Evolutionary conservation across 2,888 invertebrate genomes (phyloP).

Genomic region (Polia nebulosa): DNA sequence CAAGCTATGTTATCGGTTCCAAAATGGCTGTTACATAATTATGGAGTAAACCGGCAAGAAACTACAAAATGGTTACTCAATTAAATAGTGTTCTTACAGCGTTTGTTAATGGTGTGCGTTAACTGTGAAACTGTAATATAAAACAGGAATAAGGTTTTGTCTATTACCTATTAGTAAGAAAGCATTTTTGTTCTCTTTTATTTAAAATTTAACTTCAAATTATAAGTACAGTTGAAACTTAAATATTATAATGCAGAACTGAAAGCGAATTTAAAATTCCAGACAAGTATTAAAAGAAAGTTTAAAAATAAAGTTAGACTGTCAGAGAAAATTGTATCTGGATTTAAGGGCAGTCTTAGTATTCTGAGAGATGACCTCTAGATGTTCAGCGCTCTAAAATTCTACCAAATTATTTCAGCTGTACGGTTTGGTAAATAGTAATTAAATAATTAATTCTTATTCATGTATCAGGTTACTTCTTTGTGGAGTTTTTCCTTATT

Average conservation of each 20-base stretch:
- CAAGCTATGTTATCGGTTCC: no score
- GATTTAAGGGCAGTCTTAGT: slow-evolving; percentile 35
- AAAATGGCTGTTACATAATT: no score
- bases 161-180: background rate
- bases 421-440: no score
- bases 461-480: no score
- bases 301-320: slow-evolving; percentile 40
- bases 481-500: no score
- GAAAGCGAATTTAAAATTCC: slow-evolving; percentile 48
- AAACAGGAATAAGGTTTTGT: no score
- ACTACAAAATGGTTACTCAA: no score
- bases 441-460: no score
- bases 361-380: slow-evolving; percentile 36
- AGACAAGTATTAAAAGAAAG: slow-evolving; percentile 27
- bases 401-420: slow-evolving; percentile 4
- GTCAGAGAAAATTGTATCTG: slow-evolving; percentile 28
- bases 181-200: background rate
- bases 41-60: no score
- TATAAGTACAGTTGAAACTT: slow-evolving; percentile 9
- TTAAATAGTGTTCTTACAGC: no score
- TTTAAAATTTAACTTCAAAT: slow-evolving; percentile 9
- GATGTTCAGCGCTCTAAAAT: background rate
- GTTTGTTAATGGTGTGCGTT: no score
- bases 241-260: slow-evolving; percentile 50
- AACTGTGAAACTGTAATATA: no score